Base-by-base conservation (phyloP, 2,888 invertebrate genomes). In the Pterostichus niger region DNA sequence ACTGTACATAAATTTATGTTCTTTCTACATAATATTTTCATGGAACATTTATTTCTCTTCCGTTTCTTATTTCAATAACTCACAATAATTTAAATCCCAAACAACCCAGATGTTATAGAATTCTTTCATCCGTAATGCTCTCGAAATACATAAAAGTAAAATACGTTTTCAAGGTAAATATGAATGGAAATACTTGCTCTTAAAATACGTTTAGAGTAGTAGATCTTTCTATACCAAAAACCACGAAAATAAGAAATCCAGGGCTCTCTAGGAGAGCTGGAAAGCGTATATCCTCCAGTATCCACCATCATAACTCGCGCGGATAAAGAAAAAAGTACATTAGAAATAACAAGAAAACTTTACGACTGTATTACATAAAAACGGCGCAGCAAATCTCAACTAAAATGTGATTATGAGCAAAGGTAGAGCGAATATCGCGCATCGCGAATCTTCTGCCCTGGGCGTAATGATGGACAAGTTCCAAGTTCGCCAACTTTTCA, bases 281-380 rank as follows among this genome's bases (percentile, higher is more conserved):
- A 40, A 40, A 40, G 40, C 40, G 40, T 40, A 40, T 40, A 40
- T 40, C 40, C 54, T 64, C 46, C 49, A 68, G 52, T 68, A 24
- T 68, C 15, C 33, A 54, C 52, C 54, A 68, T 80, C 80, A 80
- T 80, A 80, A 80, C 49, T 64, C 73, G 52, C 44, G 17, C 6
- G 52, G 31, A 73, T 56, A 52, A 56, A 81, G 56, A 81, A 54
- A 78, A 71, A 81, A 81, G 81, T 68, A 81, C 81, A 81, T 81
- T 81, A 81, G 73, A 81, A 81, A 81, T 81, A 81, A 81, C 81
- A 81, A 81, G 81, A 81, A 81, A 81, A 81, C 81, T 81, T 81
- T 73, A 81, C 73, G 81, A 71, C 56, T 56, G 81, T 81, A 81
- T 81, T 73, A 71, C 68, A 73, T 73, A 81, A 81, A 81, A 81